phyloP scores from a whole-genome alignment of 1,140 invertebrate species.

The silkworm (Bombyx mori) region ASM3026992v2 NC_085125.1:7544501-7545000 shows the following conservation, averaged over 20 bases:
- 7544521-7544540: constrained; percentile 6
- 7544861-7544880: no score
- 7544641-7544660: no score
- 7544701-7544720: not conserved
- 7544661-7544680: no score
- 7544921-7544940: no score
- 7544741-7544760: not conserved
- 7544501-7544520: not conserved
- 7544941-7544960: no score
- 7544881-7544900: not conserved
- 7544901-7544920: no score
- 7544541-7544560: constrained; percentile 2
- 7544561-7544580: constrained; percentile 2
- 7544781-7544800: no score
- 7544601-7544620: not conserved
- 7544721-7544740: not conserved
- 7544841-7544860: no score
- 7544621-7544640: not conserved
- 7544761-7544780: not conserved
- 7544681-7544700: not conserved
- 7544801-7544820: no score
- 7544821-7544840: no score
- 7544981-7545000: no score
- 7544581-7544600: constrained; percentile 2
- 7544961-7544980: no score